Conservation (phyloP, 2,113 vertebrate species). For the Riparia riparia region DNA sequence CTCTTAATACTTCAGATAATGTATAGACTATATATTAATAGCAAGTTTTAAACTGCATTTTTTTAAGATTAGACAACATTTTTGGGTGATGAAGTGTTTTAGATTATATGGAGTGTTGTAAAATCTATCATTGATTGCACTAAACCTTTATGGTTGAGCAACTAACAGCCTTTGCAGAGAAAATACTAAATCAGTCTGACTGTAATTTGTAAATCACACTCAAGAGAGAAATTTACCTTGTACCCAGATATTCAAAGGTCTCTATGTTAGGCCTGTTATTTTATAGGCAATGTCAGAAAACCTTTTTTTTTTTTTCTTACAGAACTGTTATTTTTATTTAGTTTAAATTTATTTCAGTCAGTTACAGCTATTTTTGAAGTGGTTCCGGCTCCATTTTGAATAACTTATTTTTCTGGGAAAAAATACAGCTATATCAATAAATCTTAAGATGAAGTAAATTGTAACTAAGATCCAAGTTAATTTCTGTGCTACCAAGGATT, state of each 20-base stretch:
- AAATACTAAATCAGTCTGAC: slow-evolving; percentile 1
- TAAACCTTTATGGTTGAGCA: slow-evolving; percentile 69
- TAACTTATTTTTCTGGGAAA: background rate
- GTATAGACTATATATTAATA: slow-evolving; percentile 70
- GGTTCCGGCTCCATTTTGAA: background rate
- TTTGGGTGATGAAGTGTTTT: slow-evolving; percentile 71
- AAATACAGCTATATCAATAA: background rate
- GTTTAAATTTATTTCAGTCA: slow-evolving; percentile 9
- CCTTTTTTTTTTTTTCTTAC: background rate
- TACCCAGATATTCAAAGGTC: slow-evolving; percentile 14
- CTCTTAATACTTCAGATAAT: slow-evolving; percentile 66
- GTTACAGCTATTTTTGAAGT: background rate
- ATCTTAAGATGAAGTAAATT: background rate
- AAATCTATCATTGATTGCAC: slow-evolving; percentile 72
- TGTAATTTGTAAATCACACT: slow-evolving; percentile 28
- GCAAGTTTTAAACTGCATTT: slow-evolving; percentile 68
- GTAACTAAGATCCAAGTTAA: background rate
- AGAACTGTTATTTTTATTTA: slow-evolving; percentile 13
- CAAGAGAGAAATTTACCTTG: slow-evolving; percentile 43
- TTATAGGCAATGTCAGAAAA: slow-evolving; percentile 6
- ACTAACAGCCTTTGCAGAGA: slow-evolving; percentile 56
- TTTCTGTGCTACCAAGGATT: background rate
- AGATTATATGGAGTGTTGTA: slow-evolving; percentile 68
- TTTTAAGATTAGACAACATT: slow-evolving; percentile 65
- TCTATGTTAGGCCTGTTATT: slow-evolving; percentile 24